Evolutionary conservation across 2,113 vertebrate genomes (phyloP).

Genomic region (Cacatua alba): DNA sequence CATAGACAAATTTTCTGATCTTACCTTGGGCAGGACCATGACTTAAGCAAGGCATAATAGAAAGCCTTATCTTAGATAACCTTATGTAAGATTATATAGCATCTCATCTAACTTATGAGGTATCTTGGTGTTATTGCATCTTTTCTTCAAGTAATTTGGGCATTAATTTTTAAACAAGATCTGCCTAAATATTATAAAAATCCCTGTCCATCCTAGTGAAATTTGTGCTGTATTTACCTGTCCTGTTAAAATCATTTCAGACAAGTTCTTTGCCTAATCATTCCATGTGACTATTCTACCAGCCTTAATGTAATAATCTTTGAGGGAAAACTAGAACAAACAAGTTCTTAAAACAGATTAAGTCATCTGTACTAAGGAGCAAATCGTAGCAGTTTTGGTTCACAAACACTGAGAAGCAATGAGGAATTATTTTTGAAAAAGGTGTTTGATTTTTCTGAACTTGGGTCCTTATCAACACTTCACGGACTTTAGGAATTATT

Average conservation of each 20-base stretch:
- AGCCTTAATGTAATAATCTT: not conserved
- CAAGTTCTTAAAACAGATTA: not conserved
- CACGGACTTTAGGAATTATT: not conserved
- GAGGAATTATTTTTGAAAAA: not conserved
- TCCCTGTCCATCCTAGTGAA: not conserved
- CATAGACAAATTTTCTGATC: not conserved
- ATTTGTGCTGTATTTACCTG: not conserved
- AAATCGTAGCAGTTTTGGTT: not conserved
- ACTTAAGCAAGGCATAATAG: not conserved
- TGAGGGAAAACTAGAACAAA: not conserved
- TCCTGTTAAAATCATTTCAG: not conserved
- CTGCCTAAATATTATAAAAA: not conserved
- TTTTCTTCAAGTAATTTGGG: not conserved
- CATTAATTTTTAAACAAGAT: not conserved
- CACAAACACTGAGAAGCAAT: not conserved
- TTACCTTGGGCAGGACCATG: not conserved
- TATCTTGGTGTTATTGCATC: not conserved
- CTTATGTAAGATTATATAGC: not conserved
- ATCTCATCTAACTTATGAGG: not conserved
- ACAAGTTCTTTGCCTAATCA: not conserved
- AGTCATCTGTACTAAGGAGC: not conserved
- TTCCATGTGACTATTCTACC: not conserved
- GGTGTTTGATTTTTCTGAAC: not conserved
- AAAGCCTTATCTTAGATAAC: not conserved
- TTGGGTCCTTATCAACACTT: not conserved